Evolutionary conservation across 2,797 vertebrate genomes (phyloP).

Genomic region (Peromyscus attwateri): DNA sequence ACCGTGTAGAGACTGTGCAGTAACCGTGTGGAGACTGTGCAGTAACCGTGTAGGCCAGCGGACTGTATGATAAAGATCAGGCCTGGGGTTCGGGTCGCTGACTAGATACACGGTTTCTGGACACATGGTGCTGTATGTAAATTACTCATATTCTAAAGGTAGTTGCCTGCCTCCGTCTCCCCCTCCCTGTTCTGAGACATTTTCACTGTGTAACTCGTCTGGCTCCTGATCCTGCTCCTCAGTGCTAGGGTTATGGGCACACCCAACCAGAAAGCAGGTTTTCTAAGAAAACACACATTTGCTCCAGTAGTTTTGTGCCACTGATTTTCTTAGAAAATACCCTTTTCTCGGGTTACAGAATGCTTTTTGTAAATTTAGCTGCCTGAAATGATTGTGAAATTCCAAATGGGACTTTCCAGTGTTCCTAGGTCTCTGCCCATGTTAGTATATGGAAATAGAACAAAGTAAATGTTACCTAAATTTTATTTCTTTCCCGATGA

Average conservation of each 20-base stretch:
- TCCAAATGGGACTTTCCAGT: background rate
- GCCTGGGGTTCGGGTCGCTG: background rate
- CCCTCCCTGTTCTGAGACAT: background rate
- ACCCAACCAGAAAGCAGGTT: background rate
- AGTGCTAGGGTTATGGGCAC: background rate
- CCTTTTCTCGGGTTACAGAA: slow-evolving; percentile 18
- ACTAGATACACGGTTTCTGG: background rate
- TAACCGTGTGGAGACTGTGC: background rate
- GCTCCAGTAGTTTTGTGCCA: slow-evolving; percentile 22
- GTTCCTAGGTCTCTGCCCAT: background rate
- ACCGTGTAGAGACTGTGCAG: background rate
- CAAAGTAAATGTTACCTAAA: slow-evolving; percentile 21
- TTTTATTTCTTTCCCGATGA: background rate
- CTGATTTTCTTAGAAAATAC: slow-evolving; percentile 36
- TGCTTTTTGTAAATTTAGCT: background rate
- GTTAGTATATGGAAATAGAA: background rate
- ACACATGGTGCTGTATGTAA: background rate
- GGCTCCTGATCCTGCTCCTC: background rate
- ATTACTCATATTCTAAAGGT: background rate
- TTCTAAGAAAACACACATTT: slow-evolving; percentile 20
- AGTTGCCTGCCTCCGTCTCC: background rate
- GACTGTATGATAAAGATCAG: background rate
- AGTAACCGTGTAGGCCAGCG: background rate
- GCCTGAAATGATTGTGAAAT: slow-evolving; percentile 20
- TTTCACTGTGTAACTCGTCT: background rate